These are phyloP conservation scores for Willowsia nigromaculata DNA, from an alignment of 2,888 invertebrate species.

Conservation along the genomic window DNA sequence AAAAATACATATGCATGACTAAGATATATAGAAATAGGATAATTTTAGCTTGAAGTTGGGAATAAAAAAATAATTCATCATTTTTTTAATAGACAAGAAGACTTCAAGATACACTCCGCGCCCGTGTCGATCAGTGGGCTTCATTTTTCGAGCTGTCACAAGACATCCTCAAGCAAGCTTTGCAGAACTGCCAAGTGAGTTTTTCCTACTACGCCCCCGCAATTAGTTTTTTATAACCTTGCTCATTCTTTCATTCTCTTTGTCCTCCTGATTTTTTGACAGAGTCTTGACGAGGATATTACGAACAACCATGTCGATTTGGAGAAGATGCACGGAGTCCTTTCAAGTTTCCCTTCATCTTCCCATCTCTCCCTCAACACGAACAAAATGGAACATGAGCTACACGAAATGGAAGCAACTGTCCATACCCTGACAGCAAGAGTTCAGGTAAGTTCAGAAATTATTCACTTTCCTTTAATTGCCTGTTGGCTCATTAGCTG, in stretches of 20 bases:
- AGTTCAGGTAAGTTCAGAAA: constrained; percentile 73
- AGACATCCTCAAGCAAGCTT: constrained; percentile 88
- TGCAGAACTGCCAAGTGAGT: constrained; percentile 85
- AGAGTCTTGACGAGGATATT: constrained; percentile 78
- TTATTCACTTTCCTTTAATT: not conserved
- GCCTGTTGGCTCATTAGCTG: not conserved
- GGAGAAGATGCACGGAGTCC: constrained; percentile 76
- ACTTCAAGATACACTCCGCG: constrained; percentile 77
- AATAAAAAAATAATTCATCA: not conserved
- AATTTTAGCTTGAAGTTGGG: no score
- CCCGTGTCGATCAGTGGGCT: constrained; percentile 78
- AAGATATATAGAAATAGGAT: no score
- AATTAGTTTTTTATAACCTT: constrained; percentile 28
- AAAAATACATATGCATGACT: no score
- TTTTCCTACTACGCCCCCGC: not conserved
- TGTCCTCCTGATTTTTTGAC: not conserved
- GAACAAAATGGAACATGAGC: constrained; percentile 75
- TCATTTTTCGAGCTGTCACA: constrained; percentile 78
- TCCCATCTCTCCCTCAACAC: constrained; percentile 76
- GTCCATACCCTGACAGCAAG: constrained; percentile 77
- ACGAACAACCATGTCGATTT: constrained; percentile 75
- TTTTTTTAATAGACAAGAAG: constrained; percentile 71
- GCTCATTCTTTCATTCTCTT: not conserved
- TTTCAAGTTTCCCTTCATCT: constrained; percentile 76
- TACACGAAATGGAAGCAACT: constrained; percentile 78